Evolutionary conservation across 2,797 vertebrate species (phyloP), one percentile per base, ranked within the genome.

Genomic region (Epinephelus coioides): DNA sequence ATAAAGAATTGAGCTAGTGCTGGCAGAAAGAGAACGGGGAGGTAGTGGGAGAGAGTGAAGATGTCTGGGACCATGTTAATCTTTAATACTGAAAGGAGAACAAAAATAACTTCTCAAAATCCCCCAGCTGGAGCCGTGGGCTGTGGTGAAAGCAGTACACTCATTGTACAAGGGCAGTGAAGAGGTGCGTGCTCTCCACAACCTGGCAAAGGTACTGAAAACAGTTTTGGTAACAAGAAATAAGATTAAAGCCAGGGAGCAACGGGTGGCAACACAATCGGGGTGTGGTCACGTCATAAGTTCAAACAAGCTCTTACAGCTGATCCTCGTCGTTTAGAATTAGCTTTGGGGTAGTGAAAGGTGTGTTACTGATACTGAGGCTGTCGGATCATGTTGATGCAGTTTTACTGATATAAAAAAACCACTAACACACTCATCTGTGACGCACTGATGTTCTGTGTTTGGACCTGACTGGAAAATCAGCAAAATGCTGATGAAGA

Each of bases 31-130:
- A 87, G 90, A 86, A 75, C 85, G 80, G 46, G 68, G 77, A 83
- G 76, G 67, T 25, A 68, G 69, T n/a, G 9, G 38, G 79, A 66
- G 79, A 78, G 79, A 78, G 83, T 5, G 83, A 85, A 84, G 82
- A 82, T 65, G 82, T 57, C 70, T 75, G 83, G 82, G 83, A 76
- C 73, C 54, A 43, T 30, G 78, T 94, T 91, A 93, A 95, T 93
- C 84, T 95, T 94, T 94, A 70, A 95, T 94, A 83, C 71, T 78
- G 82, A 87, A 82, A 89, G 80, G 68, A 73, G 89, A 88, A 87
- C 81, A 82, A 79, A 95, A 94, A 95, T 93, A 94, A 92, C 88
- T 71, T 67, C 47, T 81, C 18, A 44, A 78, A 84, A 88, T 85
- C 82, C 77, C 70, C 44, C 63, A 38, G 68, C 50, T 83, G 61